Conservation (phyloP, 1,140 invertebrate genomes). For the Hydropsyche tenuis region DNA sequence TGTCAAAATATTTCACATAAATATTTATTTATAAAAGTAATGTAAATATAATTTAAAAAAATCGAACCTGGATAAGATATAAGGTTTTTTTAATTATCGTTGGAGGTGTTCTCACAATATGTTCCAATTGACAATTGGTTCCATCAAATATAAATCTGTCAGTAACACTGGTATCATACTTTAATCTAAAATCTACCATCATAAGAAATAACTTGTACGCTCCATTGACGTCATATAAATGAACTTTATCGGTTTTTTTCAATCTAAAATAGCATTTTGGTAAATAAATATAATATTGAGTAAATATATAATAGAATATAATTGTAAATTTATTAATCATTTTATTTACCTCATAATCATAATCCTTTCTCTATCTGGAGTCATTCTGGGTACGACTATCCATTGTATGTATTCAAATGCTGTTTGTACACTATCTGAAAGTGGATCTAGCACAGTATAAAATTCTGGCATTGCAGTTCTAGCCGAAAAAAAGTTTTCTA, state of each 20-base stretch:
- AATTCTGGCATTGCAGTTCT: constrained; percentile 6
- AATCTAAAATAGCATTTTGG: constrained; percentile 6
- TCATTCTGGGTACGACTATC: neutral
- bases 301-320: neutral
- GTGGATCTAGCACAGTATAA: neutral
- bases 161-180: neutral
- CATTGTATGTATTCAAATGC: neutral
- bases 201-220: constrained; percentile 1
- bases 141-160: constrained; percentile 15
- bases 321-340: no score
- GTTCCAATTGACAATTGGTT: neutral
- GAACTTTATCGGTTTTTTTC: neutral
- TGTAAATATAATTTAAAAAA: neutral
- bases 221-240: neutral
- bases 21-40: neutral
- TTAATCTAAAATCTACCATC: constrained; percentile 18
- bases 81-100: neutral
- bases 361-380: constrained; percentile 14
- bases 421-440: neutral
- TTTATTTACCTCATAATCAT: neutral
- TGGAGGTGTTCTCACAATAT: constrained; percentile 6
- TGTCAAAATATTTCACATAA: neutral
- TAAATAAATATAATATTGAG: neutral
- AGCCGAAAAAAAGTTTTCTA: constrained; percentile 30
- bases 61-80: neutral